These are phyloP conservation scores for Lagopus muta DNA, from an alignment of 2,113 vertebrate species.

Conservation along the genomic window DNA sequence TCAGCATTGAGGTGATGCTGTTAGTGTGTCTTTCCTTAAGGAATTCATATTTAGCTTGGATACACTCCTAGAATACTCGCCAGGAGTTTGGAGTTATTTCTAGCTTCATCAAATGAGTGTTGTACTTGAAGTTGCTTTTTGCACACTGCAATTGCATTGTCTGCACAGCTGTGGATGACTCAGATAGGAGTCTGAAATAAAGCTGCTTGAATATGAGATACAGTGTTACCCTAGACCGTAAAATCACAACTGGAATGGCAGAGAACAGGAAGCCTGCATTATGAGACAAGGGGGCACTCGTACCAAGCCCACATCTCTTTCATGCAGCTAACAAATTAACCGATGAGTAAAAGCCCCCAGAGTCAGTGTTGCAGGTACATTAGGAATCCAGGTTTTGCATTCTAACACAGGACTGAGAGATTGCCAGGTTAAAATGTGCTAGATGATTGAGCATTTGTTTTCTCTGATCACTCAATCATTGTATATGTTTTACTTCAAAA, in stretches of 20 bases:
- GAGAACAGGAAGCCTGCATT: slow-evolving; percentile 8
- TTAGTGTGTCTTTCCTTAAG: background rate
- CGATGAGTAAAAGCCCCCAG: background rate
- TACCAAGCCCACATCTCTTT: background rate
- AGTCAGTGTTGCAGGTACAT: background rate
- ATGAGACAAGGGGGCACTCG: background rate
- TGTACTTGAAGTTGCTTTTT: slow-evolving; percentile 21
- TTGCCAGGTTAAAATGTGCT: background rate
- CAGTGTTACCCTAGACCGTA: background rate
- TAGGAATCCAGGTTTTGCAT: background rate
- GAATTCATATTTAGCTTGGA: background rate
- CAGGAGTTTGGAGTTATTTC: slow-evolving; percentile 1
- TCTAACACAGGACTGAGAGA: background rate
- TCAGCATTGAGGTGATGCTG: background rate
- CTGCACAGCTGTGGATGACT: background rate
- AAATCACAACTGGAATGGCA: slow-evolving; percentile 29
- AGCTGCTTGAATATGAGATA: background rate
- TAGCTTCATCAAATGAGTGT: background rate
- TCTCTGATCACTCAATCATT: background rate
- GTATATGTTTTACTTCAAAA: slow-evolving; percentile 11
- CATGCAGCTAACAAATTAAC: background rate
- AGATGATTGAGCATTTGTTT: background rate
- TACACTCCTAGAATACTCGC: background rate
- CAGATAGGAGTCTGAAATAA: background rate
- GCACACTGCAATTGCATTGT: background rate